phyloP scores from a whole-genome alignment of 2,888 invertebrate genomes.

The Microctonus aethiopoides region DNA sequence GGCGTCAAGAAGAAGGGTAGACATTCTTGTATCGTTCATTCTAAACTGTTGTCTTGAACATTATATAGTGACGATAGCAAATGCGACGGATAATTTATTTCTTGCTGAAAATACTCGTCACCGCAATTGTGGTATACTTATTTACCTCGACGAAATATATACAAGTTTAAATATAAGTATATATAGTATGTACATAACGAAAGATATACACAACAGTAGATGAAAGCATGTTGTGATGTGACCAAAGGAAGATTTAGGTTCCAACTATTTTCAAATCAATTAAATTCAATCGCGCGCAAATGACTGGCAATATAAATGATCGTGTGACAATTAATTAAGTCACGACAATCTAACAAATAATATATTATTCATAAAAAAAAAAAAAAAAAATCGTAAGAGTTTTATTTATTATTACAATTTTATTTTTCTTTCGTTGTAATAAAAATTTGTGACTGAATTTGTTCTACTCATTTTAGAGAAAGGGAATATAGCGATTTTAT shows the following conservation, averaged over 20 bases:
- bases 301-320: slow-evolving; percentile 10
- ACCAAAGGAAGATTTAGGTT: slow-evolving; percentile 44
- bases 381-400: not conserved
- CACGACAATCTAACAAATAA: too few relatives aligned
- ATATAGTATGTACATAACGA: not conserved
- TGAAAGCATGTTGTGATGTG: not conserved
- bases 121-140: slow-evolving; percentile 43
- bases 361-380: too few relatives aligned
- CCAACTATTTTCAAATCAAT: slow-evolving; percentile 63
- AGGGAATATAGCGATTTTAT: slow-evolving; percentile 40
- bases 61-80: too few relatives aligned
- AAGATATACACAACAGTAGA: not conserved
- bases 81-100: slow-evolving; percentile 63
- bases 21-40: not conserved
- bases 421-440: too few relatives aligned
- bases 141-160: not conserved
- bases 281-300: slow-evolving; percentile 45
- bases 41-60: not conserved
- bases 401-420: too few relatives aligned
- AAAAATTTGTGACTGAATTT: not conserved
- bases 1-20: slow-evolving; percentile 30
- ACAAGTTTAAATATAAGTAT: too few relatives aligned
- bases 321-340: not conserved
- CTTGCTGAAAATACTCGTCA: slow-evolving; percentile 59
- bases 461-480: too few relatives aligned